A percentile compares a stretch with the other conserved stretches of the same genome.
Evolutionary conservation across 2,113 vertebrate species (phyloP).

Genomic region (Microtus richardsoni): DNA sequence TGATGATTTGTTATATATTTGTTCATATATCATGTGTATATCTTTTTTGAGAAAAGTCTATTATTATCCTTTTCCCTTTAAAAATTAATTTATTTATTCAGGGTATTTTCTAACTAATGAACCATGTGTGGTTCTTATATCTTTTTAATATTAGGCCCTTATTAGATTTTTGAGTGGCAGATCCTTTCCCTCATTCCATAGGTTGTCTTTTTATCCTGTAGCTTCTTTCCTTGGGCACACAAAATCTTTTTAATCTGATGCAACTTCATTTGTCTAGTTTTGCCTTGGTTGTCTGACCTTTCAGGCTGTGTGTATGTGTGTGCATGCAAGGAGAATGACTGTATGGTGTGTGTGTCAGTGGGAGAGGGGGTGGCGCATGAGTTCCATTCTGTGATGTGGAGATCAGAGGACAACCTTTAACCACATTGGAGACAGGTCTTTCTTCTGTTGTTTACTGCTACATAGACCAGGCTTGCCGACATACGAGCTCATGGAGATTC

Average conservation of each 20-base stretch:
- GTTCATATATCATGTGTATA: background rate
- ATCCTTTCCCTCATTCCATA: background rate
- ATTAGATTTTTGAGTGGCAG: background rate
- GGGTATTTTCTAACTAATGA: background rate
- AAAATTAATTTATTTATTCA: background rate
- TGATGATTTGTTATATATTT: background rate
- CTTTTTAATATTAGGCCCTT: background rate
- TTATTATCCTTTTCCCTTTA: background rate
- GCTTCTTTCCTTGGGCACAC: background rate
- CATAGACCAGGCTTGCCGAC: background rate
- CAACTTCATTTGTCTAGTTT: background rate
- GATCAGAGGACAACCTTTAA: no score
- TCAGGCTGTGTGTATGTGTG: background rate
- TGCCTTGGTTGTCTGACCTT: background rate
- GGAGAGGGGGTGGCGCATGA: accelerated
- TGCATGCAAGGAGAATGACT: background rate
- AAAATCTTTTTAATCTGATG: background rate
- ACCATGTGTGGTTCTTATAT: background rate
- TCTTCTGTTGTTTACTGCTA: background rate
- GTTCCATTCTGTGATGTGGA: background rate
- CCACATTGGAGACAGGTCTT: no score
- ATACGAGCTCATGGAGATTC: no score
- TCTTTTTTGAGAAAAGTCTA: background rate
- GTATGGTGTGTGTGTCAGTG: background rate
- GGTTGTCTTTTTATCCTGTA: background rate